Conservation (phyloP, 2,888 invertebrate genomes). For the Protonemura montana region DNA sequence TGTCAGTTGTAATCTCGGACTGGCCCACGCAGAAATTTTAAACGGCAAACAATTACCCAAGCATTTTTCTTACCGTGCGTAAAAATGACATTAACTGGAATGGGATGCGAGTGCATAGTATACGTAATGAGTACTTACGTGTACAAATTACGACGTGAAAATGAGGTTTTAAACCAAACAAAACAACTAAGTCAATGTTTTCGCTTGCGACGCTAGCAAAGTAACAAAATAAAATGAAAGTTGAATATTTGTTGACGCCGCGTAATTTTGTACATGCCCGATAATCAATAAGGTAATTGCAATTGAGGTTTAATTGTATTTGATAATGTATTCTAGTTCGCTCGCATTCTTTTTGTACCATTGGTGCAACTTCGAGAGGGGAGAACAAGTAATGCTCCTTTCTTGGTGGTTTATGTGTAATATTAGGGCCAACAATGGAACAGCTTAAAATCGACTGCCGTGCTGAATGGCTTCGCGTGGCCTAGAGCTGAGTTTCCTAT, state of each 20-base stretch:
- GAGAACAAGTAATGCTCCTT: neutral
- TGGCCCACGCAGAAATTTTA: neutral
- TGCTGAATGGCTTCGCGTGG: neutral
- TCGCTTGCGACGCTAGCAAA: neutral
- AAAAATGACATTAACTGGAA: neutral
- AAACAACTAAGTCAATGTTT: neutral
- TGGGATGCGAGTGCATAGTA: neutral
- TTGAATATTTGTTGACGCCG: neutral
- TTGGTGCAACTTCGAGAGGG: neutral
- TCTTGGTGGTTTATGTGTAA: constrained; percentile 12
- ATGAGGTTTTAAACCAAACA: neutral
- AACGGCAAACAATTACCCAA: neutral
- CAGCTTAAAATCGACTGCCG: neutral
- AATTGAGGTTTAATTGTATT: neutral
- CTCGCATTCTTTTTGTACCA: neutral
- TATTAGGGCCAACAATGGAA: constrained; percentile 7
- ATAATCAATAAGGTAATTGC: constrained; percentile 7
- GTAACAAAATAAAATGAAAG: constrained; percentile 2
- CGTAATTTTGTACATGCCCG: neutral
- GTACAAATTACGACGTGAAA: neutral
- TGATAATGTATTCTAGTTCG: neutral
- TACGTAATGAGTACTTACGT: neutral
- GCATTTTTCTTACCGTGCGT: neutral
- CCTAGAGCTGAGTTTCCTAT: neutral
- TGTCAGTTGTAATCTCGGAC: neutral